Evolutionary conservation across 2,797 vertebrate species (phyloP).

Genomic region (Coendou prehensilis): DNA sequence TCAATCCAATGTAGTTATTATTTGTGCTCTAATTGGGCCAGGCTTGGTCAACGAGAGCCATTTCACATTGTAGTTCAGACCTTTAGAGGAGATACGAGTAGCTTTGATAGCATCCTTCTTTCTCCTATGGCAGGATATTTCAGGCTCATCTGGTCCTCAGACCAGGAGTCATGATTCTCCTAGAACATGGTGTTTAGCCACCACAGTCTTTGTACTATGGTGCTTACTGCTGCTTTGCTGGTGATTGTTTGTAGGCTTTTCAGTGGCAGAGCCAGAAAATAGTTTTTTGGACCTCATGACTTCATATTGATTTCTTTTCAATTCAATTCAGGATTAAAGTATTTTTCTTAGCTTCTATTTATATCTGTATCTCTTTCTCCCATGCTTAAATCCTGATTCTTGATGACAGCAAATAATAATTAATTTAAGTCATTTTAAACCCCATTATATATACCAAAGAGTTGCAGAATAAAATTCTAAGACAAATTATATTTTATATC

Average conservation of each 20-base stretch:
- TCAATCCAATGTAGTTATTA: not conserved
- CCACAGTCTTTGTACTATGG: not conserved
- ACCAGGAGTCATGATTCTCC: not conserved
- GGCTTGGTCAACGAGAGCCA: not conserved
- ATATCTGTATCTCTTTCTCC: not conserved
- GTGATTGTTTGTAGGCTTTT: not conserved
- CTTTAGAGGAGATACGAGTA: too few relatives aligned
- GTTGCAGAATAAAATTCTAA: conserved; percentile 42
- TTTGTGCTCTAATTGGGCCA: not conserved
- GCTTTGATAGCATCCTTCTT: not conserved
- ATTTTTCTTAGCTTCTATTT: not conserved
- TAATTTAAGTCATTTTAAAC: not conserved
- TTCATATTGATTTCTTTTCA: not conserved
- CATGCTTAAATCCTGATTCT: not conserved
- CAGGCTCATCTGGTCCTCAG: not conserved
- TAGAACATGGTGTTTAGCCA: not conserved
- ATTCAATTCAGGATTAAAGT: not conserved
- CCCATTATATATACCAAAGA: not conserved
- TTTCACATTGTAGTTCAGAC: not conserved
- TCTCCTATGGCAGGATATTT: not conserved
- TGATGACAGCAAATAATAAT: not conserved
- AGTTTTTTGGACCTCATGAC: not conserved
- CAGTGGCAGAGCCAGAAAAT: not conserved
- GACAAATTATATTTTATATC: not conserved
- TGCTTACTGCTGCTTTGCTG: not conserved